Conservation (phyloP, 2,797 vertebrate species). For the Lepidocolaptes lacrymiger region DNA sequence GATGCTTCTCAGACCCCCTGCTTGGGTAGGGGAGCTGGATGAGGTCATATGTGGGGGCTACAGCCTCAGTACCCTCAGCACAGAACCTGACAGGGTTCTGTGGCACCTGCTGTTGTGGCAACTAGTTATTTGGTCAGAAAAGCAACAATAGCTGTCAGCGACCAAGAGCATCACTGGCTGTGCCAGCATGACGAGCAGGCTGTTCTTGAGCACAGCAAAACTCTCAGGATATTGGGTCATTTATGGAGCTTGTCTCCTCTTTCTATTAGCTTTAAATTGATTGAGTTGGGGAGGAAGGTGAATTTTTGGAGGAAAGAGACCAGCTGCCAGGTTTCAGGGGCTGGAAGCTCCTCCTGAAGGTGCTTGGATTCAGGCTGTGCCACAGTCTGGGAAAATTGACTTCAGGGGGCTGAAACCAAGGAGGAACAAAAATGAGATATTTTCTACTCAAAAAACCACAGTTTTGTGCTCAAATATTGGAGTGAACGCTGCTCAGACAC, state of each 20-base stretch:
- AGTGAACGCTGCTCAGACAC: fast-evolving
- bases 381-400: not conserved
- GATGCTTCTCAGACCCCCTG: not conserved
- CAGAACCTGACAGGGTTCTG: not conserved
- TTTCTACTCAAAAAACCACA: not conserved
- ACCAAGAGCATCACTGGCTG: not conserved
- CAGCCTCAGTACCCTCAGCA: fast-evolving
- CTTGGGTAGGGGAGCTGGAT: not conserved
- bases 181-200: fast-evolving
- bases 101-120: fast-evolving
- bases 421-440: not conserved
- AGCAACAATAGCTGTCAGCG: fast-evolving
- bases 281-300: fast-evolving
- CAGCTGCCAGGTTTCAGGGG: not conserved
- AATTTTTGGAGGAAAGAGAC: not conserved
- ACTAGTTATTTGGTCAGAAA: not conserved
- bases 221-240: not conserved
- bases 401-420: not conserved
- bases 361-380: not conserved
- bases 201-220: not conserved
- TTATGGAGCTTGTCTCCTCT: not conserved
- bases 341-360: not conserved
- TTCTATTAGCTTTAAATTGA: not conserved
- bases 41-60: fast-evolving
- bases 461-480: not conserved